Evolutionary conservation across 2,888 invertebrate species (phyloP).

Genomic region (Acrobasis repandana): DNA sequence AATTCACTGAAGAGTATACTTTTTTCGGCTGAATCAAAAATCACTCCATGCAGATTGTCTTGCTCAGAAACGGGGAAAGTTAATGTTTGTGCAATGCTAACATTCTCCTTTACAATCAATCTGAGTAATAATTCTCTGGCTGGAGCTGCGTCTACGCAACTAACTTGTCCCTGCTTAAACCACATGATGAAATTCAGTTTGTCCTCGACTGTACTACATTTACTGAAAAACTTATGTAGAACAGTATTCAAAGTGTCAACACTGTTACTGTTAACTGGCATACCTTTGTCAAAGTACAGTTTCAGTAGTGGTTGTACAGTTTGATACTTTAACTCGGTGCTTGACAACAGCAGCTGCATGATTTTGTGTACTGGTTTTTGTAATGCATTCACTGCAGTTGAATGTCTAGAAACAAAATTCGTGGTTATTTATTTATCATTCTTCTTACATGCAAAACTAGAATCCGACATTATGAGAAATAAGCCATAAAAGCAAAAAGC

Average conservation of each 20-base stretch:
- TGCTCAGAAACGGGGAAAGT: conserved; percentile 24
- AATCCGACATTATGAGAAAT: background rate
- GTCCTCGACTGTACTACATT: conserved; percentile 52
- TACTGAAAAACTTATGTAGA: conserved; percentile 61
- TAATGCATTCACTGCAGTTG: conserved; percentile 46
- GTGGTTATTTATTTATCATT: background rate
- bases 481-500: background rate
- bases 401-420: conserved; percentile 55
- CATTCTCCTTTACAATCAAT: conserved; percentile 61
- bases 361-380: conserved; percentile 62
- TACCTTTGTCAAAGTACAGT: conserved; percentile 66
- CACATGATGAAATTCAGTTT: conserved; percentile 58
- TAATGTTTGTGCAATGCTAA: conserved; percentile 31
- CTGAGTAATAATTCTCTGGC: conserved; percentile 53
- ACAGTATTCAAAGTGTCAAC: conserved; percentile 56
- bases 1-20: conserved; percentile 67
- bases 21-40: conserved; percentile 59
- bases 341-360: conserved; percentile 53
- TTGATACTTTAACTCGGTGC: conserved; percentile 52
- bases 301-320: conserved; percentile 60
- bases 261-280: conserved; percentile 61
- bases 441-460: background rate
- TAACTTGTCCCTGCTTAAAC: conserved; percentile 51
- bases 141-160: conserved; percentile 37
- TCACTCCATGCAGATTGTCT: conserved; percentile 45